Base-by-base conservation (phyloP, 2,888 invertebrate genomes). In the Campaea margaritaria region DNA sequence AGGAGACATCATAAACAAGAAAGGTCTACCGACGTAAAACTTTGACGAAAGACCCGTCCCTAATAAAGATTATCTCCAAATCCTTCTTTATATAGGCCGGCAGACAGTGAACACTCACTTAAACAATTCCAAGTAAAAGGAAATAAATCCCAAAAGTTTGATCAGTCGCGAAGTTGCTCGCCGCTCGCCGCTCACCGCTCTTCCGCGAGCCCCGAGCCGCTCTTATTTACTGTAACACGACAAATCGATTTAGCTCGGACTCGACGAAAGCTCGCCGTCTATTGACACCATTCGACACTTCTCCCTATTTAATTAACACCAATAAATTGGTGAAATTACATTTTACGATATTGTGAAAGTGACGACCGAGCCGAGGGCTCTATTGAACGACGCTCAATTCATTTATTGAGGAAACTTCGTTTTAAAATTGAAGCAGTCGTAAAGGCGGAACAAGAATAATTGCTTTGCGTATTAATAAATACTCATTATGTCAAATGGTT, bases 31-130 rank as follows among this genome's bases (percentile, higher is more conserved):
- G 15, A 47, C 43, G 47, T 58, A 52, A 52, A 58, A 47, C 28
- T 51, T 47, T 13, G 10, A 38, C n/a, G 11, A 43, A 43, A 42
- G 13, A 14, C 31, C 51, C 16, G 28, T 9, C 51, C 36, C 43
- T 52, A 56, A 58, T 61, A 55, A 66, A 63, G 60, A 63, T 58
- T 61, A 66, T 66, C 58, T 46, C 43, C 34, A 55, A 60, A 55
- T 62, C 60, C 50, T 52, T 42, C 54, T 57, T 52, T 53, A 45
- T 46, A 52, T 42, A 53, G n/a, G 21, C 15, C 12, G 50, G 44
- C 34, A 39, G 50, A 49, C 34, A 39, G 15, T 45, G 50, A 51
- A 51, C 57, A 50, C 51, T 41, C 52, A 46, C 45, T 50, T 58
- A 42, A 53, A 55, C 49, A 60, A 58, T 53, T 58, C 54, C n/a